These are phyloP conservation scores for Otolemur crassicaudatus DNA, from an alignment of 2,797 vertebrate genomes.

Conservation along the genomic window DNA sequence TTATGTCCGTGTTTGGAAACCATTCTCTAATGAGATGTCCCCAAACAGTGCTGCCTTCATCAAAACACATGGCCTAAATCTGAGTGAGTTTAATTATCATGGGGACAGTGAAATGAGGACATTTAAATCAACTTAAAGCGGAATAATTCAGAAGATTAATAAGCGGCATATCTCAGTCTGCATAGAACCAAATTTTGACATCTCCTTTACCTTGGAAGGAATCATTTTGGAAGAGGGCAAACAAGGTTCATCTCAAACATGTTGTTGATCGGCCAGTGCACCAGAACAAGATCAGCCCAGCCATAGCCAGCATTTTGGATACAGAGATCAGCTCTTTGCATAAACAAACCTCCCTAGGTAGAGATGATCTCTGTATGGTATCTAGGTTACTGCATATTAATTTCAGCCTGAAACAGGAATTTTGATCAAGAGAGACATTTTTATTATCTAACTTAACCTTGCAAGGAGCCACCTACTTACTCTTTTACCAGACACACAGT, in stretches of 20 bases:
- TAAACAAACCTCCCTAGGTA: neutral
- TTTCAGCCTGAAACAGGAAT: neutral
- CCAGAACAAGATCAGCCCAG: neutral
- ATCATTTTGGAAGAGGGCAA: neutral
- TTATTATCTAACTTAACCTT: slow-evolving; percentile 17
- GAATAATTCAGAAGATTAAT: slow-evolving; percentile 24
- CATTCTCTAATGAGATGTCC: slow-evolving; percentile 56
- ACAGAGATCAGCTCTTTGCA: neutral
- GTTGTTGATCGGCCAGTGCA: neutral
- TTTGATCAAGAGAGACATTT: neutral
- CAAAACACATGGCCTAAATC: slow-evolving; percentile 37
- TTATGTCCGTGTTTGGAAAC: slow-evolving; percentile 47
- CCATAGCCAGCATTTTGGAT: neutral
- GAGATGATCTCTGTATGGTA: neutral
- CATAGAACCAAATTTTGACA: neutral
- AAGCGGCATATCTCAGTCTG: neutral
- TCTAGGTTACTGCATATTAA: neutral
- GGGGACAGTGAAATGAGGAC: slow-evolving; percentile 35
- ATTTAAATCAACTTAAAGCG: slow-evolving; percentile 21
- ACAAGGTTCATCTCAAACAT: neutral
- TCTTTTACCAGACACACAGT: slow-evolving; percentile 8
- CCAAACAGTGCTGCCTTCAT: slow-evolving; percentile 15
- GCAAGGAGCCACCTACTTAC: neutral
- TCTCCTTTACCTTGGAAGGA: slow-evolving; percentile 2
- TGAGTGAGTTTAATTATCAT: slow-evolving; percentile 46